A percentile compares a stretch with the other conserved stretches of the same genome.
These are phyloP conservation scores for Cephus cinctus DNA, from an alignment of 1,140 invertebrate species.

Conservation along the genomic window DNA sequence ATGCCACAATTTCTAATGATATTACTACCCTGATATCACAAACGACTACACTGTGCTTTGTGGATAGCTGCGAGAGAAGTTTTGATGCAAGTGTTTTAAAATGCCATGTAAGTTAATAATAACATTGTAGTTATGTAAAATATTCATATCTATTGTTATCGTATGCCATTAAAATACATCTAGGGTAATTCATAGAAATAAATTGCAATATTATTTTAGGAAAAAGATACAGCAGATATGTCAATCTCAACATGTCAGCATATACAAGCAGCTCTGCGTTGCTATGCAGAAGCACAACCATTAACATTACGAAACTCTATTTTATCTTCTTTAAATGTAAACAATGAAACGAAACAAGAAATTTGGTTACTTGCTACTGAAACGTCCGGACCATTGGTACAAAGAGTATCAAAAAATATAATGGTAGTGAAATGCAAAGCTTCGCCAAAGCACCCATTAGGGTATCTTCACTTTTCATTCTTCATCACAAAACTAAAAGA, in stretches of 20 bases:
- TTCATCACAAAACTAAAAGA: slow-evolving; percentile 59
- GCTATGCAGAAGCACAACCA: slow-evolving; percentile 64
- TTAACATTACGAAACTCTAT: slow-evolving; percentile 67
- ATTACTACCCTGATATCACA: slow-evolving; percentile 49
- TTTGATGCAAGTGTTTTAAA: slow-evolving; percentile 61
- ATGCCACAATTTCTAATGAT: slow-evolving; percentile 54
- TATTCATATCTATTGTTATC: no score
- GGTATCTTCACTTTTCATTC: slow-evolving; percentile 74
- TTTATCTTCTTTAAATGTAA: slow-evolving; percentile 65
- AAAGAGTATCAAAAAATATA: slow-evolving; percentile 74
- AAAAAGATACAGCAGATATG: slow-evolving; percentile 40
- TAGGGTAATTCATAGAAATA: no score
- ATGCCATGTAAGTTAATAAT: slow-evolving; percentile 60
- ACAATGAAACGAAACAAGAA: slow-evolving; percentile 66
- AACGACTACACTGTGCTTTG: slow-evolving; percentile 66
- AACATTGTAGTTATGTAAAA: no score
- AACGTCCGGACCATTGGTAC: slow-evolving; percentile 69
- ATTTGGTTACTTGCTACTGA: slow-evolving; percentile 67
- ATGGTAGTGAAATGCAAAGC: slow-evolving; percentile 78
- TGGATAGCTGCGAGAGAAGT: slow-evolving; percentile 63
- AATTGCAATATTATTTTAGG: slow-evolving; percentile 37
- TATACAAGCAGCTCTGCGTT: slow-evolving; percentile 68
- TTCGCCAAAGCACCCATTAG: slow-evolving; percentile 69
- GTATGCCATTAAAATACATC: no score
- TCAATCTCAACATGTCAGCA: slow-evolving; percentile 62